Percentiles rank a stretch among this genome's conserved stretches.
Conservation (phyloP, 2,888 invertebrate genomes). For the Drosophila paracracens region DNA sequence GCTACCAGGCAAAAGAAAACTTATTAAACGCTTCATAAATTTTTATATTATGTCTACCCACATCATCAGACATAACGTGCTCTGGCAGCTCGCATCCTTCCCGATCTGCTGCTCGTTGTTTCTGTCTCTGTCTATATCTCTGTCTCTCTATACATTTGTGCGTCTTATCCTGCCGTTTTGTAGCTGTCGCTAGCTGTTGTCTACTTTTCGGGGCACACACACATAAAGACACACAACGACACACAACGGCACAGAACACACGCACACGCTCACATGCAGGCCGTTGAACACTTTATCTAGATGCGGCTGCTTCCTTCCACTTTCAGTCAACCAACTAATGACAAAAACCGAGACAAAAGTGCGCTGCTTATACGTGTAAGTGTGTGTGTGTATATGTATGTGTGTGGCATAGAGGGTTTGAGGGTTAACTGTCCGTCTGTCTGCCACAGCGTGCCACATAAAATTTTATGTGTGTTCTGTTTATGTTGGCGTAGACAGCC, state of each 20-base stretch:
- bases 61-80: constrained; percentile 81
- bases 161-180: constrained; percentile 73
- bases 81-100: constrained; percentile 39
- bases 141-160: constrained; percentile 31
- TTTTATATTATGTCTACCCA: constrained; percentile 82
- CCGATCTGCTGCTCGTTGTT: constrained; percentile 30
- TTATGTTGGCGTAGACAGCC: constrained; percentile 61
- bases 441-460: constrained; percentile 62
- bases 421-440: constrained; percentile 33
- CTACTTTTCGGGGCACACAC: constrained; percentile 64
- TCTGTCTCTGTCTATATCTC: constrained; percentile 15
- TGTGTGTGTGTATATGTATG: constrained; percentile 15
- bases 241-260: neutral
- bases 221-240: constrained; percentile 35
- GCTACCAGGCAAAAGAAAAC: constrained; percentile 69
- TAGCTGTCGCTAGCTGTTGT: constrained; percentile 71
- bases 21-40: constrained; percentile 83
- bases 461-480: constrained; percentile 72
- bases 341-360: constrained; percentile 77
- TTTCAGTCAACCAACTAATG: constrained; percentile 68
- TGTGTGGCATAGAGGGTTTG: constrained; percentile 9
- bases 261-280: constrained; percentile 60
- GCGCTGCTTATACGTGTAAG: constrained; percentile 27
- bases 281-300: constrained; percentile 78
- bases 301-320: constrained; percentile 56